Evolutionary conservation across 2,113 vertebrate genomes (phyloP).

Genomic region (Circaetus gallicus): DNA sequence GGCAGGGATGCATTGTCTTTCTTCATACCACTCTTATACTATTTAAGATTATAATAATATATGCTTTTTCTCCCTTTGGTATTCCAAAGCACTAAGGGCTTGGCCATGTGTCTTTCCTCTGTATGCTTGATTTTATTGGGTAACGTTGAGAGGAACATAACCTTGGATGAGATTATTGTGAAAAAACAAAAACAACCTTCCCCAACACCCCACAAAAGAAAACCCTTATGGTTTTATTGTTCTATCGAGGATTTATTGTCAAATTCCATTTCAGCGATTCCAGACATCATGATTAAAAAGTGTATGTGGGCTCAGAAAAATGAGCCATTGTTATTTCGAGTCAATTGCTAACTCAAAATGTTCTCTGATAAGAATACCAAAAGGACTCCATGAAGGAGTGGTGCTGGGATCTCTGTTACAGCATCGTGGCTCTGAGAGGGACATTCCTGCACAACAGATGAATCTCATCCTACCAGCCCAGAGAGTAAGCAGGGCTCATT

Average conservation of each 20-base stretch:
- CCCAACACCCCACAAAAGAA: not conserved
- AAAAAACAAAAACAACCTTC: not conserved
- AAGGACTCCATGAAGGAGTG: not conserved
- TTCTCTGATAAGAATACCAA: not conserved
- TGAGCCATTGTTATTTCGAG: conserved; percentile 8
- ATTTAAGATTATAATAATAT: not conserved
- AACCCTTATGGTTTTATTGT: conserved; percentile 3
- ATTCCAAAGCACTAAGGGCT: not conserved
- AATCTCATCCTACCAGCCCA: not conserved
- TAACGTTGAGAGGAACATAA: not conserved
- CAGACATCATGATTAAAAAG: conserved; percentile 19
- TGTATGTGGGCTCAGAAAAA: not conserved
- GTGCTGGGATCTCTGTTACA: not conserved
- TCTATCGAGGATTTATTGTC: conserved; percentile 10
- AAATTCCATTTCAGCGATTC: conserved; percentile 39
- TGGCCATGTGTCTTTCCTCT: not conserved
- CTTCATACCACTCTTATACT: not conserved
- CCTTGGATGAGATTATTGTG: not conserved
- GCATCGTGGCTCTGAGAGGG: not conserved
- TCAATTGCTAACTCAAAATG: not conserved
- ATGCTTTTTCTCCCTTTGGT: not conserved
- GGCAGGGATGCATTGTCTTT: not conserved
- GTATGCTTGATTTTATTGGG: conserved; percentile 21
- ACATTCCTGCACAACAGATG: not conserved
- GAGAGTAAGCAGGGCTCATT: not conserved